Conservation (phyloP, 2,113 vertebrate genomes). For the Ploceus nigricollis region DNA sequence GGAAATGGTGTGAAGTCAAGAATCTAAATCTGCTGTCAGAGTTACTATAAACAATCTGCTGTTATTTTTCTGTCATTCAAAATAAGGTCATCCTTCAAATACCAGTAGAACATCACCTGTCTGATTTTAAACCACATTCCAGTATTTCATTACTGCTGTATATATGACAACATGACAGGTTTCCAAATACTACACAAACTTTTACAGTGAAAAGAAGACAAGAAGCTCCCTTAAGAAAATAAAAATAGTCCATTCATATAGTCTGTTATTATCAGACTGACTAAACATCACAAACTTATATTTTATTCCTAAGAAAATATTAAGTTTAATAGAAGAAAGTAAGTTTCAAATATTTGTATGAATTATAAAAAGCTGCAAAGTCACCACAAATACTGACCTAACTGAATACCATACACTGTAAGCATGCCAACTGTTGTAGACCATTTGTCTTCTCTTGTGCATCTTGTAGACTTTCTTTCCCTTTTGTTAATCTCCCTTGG, state of each 20-base stretch:
- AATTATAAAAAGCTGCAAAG: neutral
- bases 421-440: neutral
- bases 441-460: conserved; percentile 10
- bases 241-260: neutral
- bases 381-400: neutral
- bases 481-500: conserved; percentile 55
- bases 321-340: neutral
- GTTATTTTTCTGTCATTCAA: conserved; percentile 9
- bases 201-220: neutral
- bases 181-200: neutral
- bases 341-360: neutral
- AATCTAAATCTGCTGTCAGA: neutral
- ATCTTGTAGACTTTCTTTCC: conserved; percentile 51
- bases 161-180: neutral
- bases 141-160: neutral
- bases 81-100: neutral
- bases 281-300: neutral
- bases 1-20: conserved; percentile 9
- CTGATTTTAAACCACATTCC: neutral
- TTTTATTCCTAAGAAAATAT: neutral
- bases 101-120: neutral
- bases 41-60: conserved; percentile 29
- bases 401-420: neutral
- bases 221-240: neutral
- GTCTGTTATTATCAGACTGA: neutral